Evolutionary conservation across 2,888 invertebrate genomes (phyloP).

Genomic region (Philonicus albiceps): DNA sequence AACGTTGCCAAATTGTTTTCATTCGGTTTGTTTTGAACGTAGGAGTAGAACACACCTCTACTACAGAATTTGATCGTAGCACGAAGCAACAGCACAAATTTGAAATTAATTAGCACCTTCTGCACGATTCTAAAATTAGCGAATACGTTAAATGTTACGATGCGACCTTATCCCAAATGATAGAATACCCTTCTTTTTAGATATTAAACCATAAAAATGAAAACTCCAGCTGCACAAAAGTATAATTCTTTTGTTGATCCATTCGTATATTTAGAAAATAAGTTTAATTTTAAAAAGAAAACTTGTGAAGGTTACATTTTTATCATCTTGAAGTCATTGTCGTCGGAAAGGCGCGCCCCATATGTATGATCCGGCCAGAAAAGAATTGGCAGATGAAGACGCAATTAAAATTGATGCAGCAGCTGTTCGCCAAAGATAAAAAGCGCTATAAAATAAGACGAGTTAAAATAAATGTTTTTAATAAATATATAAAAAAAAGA

Average conservation of each 20-base stretch:
- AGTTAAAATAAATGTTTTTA: not conserved
- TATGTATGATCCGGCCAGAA: not conserved
- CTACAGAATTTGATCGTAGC: not conserved
- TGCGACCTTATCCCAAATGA: not conserved
- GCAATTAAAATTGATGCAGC: not conserved
- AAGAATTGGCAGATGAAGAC: not conserved
- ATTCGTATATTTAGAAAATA: not conserved
- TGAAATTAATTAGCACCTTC: not conserved
- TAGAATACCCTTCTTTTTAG: not conserved
- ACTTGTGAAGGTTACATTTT: not conserved
- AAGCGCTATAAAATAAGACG: not conserved
- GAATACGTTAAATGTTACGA: not conserved
- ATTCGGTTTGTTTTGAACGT: not conserved
- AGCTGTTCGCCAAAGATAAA: not conserved
- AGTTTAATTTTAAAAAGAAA: not conserved
- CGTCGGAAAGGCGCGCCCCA: not conserved
- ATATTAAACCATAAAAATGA: not conserved
- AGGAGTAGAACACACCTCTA: not conserved
- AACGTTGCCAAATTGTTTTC: not conserved
- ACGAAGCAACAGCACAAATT: not conserved
- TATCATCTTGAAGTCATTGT: not conserved
- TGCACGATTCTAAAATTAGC: not conserved
- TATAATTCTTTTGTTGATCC: not conserved
- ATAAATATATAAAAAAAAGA: not conserved
- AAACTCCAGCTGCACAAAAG: not conserved